A percentile compares a stretch with the other conserved stretches of the same genome.
Evolutionary conservation across 2,888 invertebrate genomes (phyloP).

Genomic region (Drosophila algonquin): DNA sequence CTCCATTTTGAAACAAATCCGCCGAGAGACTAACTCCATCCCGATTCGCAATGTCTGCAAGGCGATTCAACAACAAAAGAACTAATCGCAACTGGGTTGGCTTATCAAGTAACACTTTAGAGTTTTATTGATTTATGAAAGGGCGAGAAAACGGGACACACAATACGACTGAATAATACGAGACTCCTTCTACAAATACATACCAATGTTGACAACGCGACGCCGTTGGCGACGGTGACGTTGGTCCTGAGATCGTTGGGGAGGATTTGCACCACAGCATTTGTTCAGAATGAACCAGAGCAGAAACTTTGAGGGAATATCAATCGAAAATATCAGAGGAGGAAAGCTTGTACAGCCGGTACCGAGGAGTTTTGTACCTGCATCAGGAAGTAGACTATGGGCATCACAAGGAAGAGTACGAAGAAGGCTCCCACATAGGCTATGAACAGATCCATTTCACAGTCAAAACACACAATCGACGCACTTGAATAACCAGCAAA

Average conservation of each 20-base stretch:
- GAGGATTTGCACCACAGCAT: constrained; percentile 40
- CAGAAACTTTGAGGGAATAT: constrained; percentile 51
- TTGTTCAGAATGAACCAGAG: constrained; percentile 57
- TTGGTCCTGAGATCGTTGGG: constrained; percentile 17
- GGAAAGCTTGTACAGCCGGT: background rate
- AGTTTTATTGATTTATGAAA: constrained; percentile 39
- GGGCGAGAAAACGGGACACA: constrained; percentile 4
- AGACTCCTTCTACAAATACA: constrained; percentile 21
- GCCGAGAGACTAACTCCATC: constrained; percentile 54
- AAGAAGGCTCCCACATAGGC: constrained; percentile 54
- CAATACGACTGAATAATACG: background rate
- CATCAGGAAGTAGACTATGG: constrained; percentile 59
- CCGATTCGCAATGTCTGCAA: constrained; percentile 42
- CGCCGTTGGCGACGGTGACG: constrained; percentile 15
- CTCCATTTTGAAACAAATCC: constrained; percentile 56
- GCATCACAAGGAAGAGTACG: constrained; percentile 59
- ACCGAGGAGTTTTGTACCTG: constrained; percentile 50
- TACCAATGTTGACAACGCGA: constrained; percentile 29
- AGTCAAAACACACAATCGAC: constrained; percentile 30
- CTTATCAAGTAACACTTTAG: constrained; percentile 38
- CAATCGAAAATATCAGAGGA: background rate
- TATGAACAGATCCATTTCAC: constrained; percentile 52
- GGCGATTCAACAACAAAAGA: constrained; percentile 1
- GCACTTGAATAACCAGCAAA: constrained; percentile 38
- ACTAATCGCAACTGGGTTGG: constrained; percentile 26